A percentile compares a stretch with the other conserved stretches of the same genome.
Conservation (phyloP, 2,888 invertebrate genomes). For the Silvanus unidentatus region DNA sequence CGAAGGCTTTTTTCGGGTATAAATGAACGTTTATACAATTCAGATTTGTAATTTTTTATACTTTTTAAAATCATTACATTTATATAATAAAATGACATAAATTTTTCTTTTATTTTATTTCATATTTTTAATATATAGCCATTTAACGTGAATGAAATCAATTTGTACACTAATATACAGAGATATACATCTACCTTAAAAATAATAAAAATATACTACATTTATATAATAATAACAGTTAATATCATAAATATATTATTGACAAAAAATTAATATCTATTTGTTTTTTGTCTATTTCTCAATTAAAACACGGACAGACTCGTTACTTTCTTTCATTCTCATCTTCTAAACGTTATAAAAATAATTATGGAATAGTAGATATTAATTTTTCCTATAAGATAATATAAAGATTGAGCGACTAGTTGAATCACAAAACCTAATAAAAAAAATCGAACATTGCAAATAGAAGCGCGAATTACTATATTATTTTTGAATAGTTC, state of each 20-base stretch:
- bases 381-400: constrained; percentile 10
- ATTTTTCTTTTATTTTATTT: constrained; percentile 13
- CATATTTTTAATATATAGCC: constrained; percentile 17
- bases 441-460: constrained; percentile 31
- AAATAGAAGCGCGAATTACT: constrained; percentile 9
- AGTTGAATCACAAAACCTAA: constrained; percentile 44
- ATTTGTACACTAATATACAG: constrained; percentile 41
- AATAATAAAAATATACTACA: constrained; percentile 27
- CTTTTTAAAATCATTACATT: constrained; percentile 10
- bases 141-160: constrained; percentile 35
- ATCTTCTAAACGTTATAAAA: not conserved
- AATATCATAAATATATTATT: constrained; percentile 8
- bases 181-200: constrained; percentile 31
- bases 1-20: not conserved
- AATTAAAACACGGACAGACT: too few relatives aligned
- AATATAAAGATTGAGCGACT: constrained; percentile 40
- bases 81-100: constrained; percentile 27
- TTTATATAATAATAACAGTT: constrained; percentile 26
- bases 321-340: not conserved
- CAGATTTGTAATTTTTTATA: constrained; percentile 2
- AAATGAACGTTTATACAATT: not conserved
- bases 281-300: too few relatives aligned
- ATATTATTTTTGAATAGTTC: constrained; percentile 19
- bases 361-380: not conserved
- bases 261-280: constrained; percentile 2